phyloP scores from a whole-genome alignment of 2,113 vertebrate species.

The Leuciscus idus region DNA sequence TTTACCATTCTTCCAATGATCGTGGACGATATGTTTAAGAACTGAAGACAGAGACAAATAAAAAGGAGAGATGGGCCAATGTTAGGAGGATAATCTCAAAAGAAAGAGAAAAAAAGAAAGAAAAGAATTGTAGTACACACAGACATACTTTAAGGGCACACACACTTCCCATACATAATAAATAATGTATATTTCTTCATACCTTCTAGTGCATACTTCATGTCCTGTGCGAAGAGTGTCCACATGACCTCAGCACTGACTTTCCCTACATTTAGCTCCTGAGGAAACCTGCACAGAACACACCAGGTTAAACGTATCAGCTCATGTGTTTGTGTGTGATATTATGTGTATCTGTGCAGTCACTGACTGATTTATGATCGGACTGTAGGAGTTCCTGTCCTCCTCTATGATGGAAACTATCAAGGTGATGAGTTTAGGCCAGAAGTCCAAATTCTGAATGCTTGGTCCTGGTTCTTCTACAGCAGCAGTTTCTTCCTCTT shows the following conservation, averaged over 20 bases:
- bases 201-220: slow-evolving; percentile 98
- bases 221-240: slow-evolving; percentile 95
- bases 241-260: slow-evolving; percentile 97
- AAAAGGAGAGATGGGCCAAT: neutral
- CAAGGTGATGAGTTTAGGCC: slow-evolving; percentile 97
- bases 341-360: slow-evolving; percentile 17
- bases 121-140: neutral
- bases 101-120: too few relatives aligned
- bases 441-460: slow-evolving; percentile 94
- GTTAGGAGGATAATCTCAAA: neutral
- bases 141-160: neutral
- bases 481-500: slow-evolving; percentile 56
- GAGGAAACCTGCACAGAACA: slow-evolving; percentile 81
- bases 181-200: slow-evolving; percentile 57
- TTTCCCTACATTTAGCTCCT: slow-evolving; percentile 92
- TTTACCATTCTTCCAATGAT: slow-evolving; percentile 71
- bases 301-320: neutral
- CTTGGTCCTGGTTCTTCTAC: slow-evolving; percentile 92
- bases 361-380: slow-evolving; percentile 93
- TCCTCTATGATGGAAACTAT: slow-evolving; percentile 98
- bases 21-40: slow-evolving; percentile 67
- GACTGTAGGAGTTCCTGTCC: slow-evolving; percentile 92
- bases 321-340: slow-evolving; percentile 25
- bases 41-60: slow-evolving; percentile 61
- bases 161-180: neutral